Conservation (phyloP, 92 coral and sea anemone species). For the Zoanthus sociatus region DNA sequence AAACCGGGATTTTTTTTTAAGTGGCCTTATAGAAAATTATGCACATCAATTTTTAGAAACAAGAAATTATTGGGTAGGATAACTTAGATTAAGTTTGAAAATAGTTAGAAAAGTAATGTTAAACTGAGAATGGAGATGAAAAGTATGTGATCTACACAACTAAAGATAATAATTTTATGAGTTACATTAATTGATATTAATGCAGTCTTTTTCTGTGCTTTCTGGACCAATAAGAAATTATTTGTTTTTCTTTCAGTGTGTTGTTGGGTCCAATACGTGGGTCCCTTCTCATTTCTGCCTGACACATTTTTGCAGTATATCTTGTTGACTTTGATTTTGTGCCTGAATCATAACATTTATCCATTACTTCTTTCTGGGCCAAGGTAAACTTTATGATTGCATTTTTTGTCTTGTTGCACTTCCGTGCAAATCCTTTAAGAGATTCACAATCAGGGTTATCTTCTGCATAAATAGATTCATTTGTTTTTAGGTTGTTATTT, state of each 20-base stretch:
- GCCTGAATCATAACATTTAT: constrained; percentile 30
- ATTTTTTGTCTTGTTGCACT: constrained; percentile 2
- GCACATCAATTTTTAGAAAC: neutral
- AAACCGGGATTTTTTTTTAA: too few relatives aligned
- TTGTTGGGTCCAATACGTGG: constrained; percentile 7
- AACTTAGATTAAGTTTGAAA: neutral
- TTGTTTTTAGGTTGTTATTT: neutral
- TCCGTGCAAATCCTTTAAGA: constrained; percentile 5
- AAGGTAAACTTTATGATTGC: neutral
- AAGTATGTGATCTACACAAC: too few relatives aligned
- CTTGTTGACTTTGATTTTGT: constrained; percentile 23
- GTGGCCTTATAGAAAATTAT: too few relatives aligned
- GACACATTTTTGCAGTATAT: constrained; percentile 39
- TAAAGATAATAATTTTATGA: neutral
- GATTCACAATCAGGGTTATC: neutral
- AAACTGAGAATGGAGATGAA: neutral
- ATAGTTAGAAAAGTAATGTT: neutral
- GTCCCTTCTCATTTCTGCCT: neutral
- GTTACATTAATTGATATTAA: neutral
- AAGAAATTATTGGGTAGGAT: neutral
- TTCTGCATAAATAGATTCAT: neutral
- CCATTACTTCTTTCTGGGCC: neutral
- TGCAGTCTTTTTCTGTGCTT: constrained; percentile 24
- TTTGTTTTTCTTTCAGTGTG: constrained; percentile 3
- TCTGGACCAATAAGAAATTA: constrained; percentile 23